Percentiles rank a stretch among this genome's conserved stretches.
Conservation (phyloP, 1,140 invertebrate species). For the Ostrea denselamellosa region DNA sequence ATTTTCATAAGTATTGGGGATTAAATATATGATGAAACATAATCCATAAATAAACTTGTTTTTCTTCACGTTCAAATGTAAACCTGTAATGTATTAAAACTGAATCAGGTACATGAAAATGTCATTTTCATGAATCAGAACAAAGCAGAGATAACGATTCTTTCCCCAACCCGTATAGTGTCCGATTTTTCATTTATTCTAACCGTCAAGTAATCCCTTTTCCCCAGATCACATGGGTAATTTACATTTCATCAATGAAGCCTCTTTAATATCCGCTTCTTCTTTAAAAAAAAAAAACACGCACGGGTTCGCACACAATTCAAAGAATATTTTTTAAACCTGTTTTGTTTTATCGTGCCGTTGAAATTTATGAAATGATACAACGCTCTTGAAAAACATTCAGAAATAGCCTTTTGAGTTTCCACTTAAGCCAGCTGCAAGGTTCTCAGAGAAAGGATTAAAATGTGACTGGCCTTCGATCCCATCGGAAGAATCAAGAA, state of each 20-base stretch:
- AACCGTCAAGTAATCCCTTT: conserved; percentile 6
- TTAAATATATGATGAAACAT: too few species aligned
- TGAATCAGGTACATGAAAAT: neutral
- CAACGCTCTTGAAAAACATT: neutral
- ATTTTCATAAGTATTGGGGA: too few species aligned
- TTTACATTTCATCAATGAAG: conserved; percentile 4
- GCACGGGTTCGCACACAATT: neutral
- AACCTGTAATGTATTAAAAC: too few species aligned
- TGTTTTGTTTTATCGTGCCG: conserved; percentile 14
- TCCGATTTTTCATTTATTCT: neutral
- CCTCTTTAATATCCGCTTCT: conserved; percentile 19
- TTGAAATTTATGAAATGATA: conserved; percentile 22
- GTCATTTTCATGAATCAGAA: neutral
- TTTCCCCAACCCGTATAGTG: neutral
- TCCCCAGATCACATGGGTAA: conserved; percentile 24
- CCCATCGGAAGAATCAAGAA: neutral
- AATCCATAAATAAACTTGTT: too few species aligned
- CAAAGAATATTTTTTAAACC: neutral
- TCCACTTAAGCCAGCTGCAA: neutral
- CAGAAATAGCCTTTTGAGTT: neutral
- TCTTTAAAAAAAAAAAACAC: conserved; percentile 17
- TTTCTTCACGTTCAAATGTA: too few species aligned
- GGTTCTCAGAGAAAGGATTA: neutral
- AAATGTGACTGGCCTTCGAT: neutral
- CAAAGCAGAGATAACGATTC: neutral